These are phyloP conservation scores for Haliclona indistincta DNA, from an alignment of 37 sponge, comb jelly and placozoan genomes.

Conservation along the genomic window DNA sequence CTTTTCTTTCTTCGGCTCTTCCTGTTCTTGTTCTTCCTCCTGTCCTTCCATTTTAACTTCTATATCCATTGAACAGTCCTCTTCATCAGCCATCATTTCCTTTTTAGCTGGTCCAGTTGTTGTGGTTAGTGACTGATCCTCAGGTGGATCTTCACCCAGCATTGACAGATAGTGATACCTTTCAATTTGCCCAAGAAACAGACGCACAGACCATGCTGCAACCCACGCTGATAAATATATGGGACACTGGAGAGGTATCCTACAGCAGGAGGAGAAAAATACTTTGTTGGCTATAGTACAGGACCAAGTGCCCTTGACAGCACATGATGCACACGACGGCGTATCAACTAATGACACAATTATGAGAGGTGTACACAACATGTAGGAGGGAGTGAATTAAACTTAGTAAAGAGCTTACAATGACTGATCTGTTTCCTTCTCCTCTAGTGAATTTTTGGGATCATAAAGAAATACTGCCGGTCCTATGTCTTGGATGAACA, in stretches of 20 bases:
- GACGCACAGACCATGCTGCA: conserved; percentile 71
- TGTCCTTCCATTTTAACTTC: background rate
- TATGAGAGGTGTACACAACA: no score
- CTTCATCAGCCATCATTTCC: background rate
- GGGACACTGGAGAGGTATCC: conserved; percentile 15
- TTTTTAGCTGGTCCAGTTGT: background rate
- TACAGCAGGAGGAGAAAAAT: background rate
- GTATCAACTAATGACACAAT: no score
- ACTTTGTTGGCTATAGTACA: background rate
- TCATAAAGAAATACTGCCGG: no score
- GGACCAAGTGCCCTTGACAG: background rate
- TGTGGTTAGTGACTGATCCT: conserved; percentile 29
- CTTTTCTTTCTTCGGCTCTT: background rate
- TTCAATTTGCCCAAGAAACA: conserved; percentile 67
- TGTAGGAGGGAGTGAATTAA: no score
- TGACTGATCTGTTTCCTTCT: no score
- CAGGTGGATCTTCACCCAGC: conserved; percentile 67
- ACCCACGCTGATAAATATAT: conserved; percentile 73
- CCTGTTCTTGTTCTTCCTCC: background rate
- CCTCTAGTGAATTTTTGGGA: no score
- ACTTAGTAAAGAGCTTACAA: no score
- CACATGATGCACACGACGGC: no score
- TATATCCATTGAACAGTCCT: no score
- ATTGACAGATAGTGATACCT: conserved; percentile 76
- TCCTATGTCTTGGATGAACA: no score